Evolutionary conservation across 1,140 invertebrate genomes (phyloP), one percentile per base, ranked within the genome.

Genomic region (Bombus pyrosoma): DNA sequence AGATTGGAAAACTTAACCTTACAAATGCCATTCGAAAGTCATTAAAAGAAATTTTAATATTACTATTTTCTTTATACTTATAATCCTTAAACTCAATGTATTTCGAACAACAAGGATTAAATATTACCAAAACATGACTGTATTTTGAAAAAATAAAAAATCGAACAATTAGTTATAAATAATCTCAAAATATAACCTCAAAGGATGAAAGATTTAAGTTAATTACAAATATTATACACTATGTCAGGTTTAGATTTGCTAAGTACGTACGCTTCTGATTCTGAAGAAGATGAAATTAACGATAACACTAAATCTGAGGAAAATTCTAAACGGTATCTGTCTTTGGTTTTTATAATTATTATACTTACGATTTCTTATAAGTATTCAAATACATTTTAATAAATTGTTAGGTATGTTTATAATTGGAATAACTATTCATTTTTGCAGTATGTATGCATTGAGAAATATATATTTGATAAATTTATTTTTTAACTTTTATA

Each of bases 231-330:
- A 66, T 32, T 34, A 32, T n/a, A 68, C 4, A 73, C 22, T 62
- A 93, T 94, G 93, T 85, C 93, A 13, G 91, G 91, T n/a, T 91
- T 94, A n/a, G 86, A 83, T 77, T 91, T 93, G 37, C 92, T 94
- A 81, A 80, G 89, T 85, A 87, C 76, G 34, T 92, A 92, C 68
- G 87, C 86, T 18, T 93, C 93, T 32, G 91, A 92, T 64, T 91
- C 91, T 12, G 93, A 93, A 32, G 91, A 93, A 68, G 91, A 93
- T 22, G 77, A 92, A 47, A 81, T 80, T 53, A n/a, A 39, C 5
- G 81, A 57, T 39, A 72, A 74, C 4, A 62, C 71, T 66, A 74
- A 57, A 88, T 37, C 18, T 78, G 85, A 77, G 37, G 28, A 79
- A 74, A 86, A 25, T 81, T 32, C 12, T 84, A 15, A 66, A 37